Conservation (phyloP, 2,113 vertebrate species). For the Carettochelys insculpta region DNA sequence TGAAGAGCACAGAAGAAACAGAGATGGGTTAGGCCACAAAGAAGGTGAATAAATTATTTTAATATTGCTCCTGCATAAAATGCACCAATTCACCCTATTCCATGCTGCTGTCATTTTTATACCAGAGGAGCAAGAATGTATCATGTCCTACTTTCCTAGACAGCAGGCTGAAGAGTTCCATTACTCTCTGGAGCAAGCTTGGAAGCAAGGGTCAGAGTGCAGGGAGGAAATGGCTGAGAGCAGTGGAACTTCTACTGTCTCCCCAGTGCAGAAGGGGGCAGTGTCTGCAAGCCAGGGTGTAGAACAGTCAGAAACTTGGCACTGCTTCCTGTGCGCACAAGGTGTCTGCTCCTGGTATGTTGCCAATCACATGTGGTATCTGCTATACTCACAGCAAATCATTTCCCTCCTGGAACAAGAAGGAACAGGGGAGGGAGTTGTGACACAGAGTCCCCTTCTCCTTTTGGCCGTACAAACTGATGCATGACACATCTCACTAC, state of each 20-base stretch:
- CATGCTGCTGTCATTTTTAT: not conserved
- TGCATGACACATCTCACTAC: slow-evolving; percentile 56
- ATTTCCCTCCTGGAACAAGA: not conserved
- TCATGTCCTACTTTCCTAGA: not conserved
- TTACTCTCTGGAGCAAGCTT: not conserved
- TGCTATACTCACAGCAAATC: fast-evolving
- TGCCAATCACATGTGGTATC: not conserved
- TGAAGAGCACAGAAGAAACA: not conserved
- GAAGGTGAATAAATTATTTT: not conserved
- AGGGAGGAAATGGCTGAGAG: not conserved
- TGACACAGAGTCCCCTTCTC: not conserved
- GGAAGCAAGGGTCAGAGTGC: not conserved
- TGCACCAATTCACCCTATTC: not conserved
- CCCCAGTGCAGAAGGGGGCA: not conserved
- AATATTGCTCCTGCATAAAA: not conserved
- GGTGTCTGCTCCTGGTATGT: not conserved
- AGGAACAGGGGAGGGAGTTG: fast-evolving
- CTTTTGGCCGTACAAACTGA: not conserved
- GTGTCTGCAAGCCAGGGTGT: not conserved
- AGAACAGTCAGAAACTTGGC: not conserved
- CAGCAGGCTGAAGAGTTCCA: not conserved
- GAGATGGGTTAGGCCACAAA: not conserved
- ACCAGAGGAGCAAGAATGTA: not conserved
- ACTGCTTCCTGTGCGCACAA: not conserved
- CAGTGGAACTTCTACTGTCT: not conserved